Evolutionary conservation across 2,113 vertebrate species (phyloP).

Genomic region (Copsychus sechellarum): DNA sequence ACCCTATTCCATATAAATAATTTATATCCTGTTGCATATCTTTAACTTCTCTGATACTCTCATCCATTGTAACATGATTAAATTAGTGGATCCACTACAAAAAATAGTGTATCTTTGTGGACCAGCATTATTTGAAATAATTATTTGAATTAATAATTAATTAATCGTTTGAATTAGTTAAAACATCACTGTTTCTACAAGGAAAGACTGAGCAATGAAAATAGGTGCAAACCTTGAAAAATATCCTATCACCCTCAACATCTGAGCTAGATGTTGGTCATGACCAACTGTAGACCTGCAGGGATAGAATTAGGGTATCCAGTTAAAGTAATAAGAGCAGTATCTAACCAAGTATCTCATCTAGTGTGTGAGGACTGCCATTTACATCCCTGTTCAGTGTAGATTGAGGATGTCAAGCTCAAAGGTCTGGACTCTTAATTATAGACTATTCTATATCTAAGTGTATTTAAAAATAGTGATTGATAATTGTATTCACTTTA

Average conservation of each 20-base stretch:
- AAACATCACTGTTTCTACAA: neutral
- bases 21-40: neutral
- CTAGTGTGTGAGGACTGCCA: accelerated
- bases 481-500: neutral
- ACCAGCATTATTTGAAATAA: neutral
- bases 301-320: neutral
- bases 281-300: neutral
- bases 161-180: neutral
- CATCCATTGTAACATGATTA: accelerated
- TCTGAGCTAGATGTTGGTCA: neutral
- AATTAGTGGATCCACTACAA: neutral
- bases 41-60: neutral
- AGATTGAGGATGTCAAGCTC: neutral
- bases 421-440: neutral
- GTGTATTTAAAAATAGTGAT: neutral
- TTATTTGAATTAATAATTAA: too few relatives aligned
- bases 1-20: neutral
- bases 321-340: neutral
- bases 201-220: neutral
- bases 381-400: neutral
- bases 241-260: neutral
- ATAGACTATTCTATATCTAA: neutral
- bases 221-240: neutral
- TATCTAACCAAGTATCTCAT: neutral
- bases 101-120: neutral